These are phyloP conservation scores for Conistra vaccinii DNA, from an alignment of 2,888 invertebrate genomes.

Conservation along the genomic window DNA sequence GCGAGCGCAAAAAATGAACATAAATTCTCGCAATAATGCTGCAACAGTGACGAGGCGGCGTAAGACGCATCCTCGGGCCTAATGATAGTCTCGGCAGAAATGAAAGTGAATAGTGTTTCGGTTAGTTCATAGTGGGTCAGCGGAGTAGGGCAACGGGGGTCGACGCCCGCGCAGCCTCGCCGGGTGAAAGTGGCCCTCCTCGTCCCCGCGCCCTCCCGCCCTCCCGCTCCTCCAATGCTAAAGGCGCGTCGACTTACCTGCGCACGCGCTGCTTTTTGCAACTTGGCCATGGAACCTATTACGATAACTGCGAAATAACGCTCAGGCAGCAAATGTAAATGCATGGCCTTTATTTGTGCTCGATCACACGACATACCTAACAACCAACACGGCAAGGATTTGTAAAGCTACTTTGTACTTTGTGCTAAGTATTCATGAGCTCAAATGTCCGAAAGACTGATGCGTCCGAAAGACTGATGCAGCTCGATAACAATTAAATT, in stretches of 20 bases:
- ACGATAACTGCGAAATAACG: conserved; percentile 88
- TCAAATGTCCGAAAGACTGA: too few relatives aligned
- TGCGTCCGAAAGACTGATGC: too few relatives aligned
- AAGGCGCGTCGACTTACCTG: conserved; percentile 82
- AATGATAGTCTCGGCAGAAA: conserved; percentile 85
- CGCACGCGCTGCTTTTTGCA: conserved; percentile 90
- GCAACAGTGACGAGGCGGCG: conserved; percentile 75
- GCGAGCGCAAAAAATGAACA: conserved; percentile 64
- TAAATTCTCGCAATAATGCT: conserved; percentile 75
- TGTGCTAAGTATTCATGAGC: conserved; percentile 6
- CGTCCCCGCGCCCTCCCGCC: conserved; percentile 75
- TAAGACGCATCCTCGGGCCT: conserved; percentile 86
- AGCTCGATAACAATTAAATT: too few relatives aligned
- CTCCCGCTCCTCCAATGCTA: conserved; percentile 76
- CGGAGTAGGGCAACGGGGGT: conserved; percentile 89
- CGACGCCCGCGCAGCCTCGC: conserved; percentile 90
- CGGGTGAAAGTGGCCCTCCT: conserved; percentile 88
- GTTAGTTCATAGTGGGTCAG: conserved; percentile 87
- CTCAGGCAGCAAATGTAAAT: conserved; percentile 86
- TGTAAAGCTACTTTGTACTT: conserved; percentile 38
- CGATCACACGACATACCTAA: conserved; percentile 75
- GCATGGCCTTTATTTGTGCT: conserved; percentile 84
- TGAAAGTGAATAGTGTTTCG: conserved; percentile 89
- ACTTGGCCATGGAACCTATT: conserved; percentile 90
- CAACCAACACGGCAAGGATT: conserved; percentile 62